Base-by-base conservation (phyloP, 2,113 vertebrate species). In the Peucedramus taeniatus region DNA sequence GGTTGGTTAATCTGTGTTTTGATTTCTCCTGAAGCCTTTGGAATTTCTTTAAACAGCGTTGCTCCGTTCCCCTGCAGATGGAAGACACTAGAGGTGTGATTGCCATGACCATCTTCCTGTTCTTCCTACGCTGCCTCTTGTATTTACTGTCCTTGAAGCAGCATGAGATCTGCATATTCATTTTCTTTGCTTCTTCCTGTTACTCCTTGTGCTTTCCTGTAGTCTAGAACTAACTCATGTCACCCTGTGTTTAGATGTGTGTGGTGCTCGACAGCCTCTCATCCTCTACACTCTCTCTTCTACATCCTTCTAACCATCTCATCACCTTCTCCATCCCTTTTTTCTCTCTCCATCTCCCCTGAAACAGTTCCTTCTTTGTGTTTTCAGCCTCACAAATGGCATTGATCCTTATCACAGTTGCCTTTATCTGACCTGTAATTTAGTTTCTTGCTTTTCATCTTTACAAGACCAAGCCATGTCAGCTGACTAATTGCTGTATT, bases 41-140 rank as follows among this genome's bases (percentile, higher is more conserved):
- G 53, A 66, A 84, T 49, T 45, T 78, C 66, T 85, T 87, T 61
- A n/a, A 27, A 22, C 42, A 30, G 27, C 0, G 1, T 4, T 33
- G 8, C 30, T 3, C 1, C 5, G n/a, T n/a, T n/a, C n/a, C n/a
- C n/a, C n/a, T n/a, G 5, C 23, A n/a, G 19, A 56, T 0, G 0
- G 42, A 70, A 45, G 54, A 42, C 23, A 6, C 18, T 69, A 28
- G 54, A 42, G 30, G 40, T 69, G 37, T 51, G 50, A 50, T 47
- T 79, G 50, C 35, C 47, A 23, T 5, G 1, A 44, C 47, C 28
- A 56, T 23, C 31, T 63, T 76, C 30, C 26, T 77, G 12, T 61
- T 75, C 45, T 56, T 90, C 77, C n/a, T 60, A 14, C 27, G 8
- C 63, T 35, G 8, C 42, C 33, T 89, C 26, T 51, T 74, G 14